These are phyloP conservation scores for Xenentodon cancila DNA, from an alignment of 2,797 vertebrate species.

Conservation along the genomic window DNA sequence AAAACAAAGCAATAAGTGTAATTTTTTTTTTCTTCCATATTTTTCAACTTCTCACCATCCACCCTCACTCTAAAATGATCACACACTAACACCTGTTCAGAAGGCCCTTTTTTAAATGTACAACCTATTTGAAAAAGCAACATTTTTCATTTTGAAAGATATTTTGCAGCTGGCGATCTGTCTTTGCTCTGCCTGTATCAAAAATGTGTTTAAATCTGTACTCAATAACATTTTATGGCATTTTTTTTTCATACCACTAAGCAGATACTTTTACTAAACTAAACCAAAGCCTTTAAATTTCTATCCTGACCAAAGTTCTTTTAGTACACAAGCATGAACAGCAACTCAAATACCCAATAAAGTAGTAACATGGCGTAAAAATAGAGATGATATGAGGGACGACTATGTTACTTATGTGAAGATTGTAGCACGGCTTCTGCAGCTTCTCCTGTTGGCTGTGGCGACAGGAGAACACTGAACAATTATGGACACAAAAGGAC, in stretches of 20 bases:
- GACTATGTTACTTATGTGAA: neutral
- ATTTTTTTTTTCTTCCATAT: neutral
- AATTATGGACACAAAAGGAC: too few species aligned
- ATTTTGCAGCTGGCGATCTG: too few species aligned
- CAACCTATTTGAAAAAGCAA: too few species aligned
- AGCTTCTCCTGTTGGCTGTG: neutral
- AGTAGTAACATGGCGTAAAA: neutral
- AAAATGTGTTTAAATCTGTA: too few species aligned
- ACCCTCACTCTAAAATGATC: neutral
- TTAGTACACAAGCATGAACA: too few species aligned
- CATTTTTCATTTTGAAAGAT: too few species aligned
- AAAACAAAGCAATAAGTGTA: constrained; percentile 28
- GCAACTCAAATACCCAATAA: neutral
- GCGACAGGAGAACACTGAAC: too few species aligned
- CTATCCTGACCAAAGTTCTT: neutral
- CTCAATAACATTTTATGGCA: too few species aligned
- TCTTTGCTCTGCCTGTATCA: too few species aligned
- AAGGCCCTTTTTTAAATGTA: too few species aligned
- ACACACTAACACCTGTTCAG: neutral
- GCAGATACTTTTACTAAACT: neutral
- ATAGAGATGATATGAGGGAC: neutral
- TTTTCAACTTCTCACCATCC: neutral
- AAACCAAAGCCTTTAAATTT: neutral
- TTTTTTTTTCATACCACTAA: too few species aligned
- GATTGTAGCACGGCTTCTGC: neutral